A percentile compares a stretch with the other conserved stretches of the same genome.
phyloP scores from a whole-genome alignment of 2,113 vertebrate genomes.

The Campylorhamphus procurvoides region DNA sequence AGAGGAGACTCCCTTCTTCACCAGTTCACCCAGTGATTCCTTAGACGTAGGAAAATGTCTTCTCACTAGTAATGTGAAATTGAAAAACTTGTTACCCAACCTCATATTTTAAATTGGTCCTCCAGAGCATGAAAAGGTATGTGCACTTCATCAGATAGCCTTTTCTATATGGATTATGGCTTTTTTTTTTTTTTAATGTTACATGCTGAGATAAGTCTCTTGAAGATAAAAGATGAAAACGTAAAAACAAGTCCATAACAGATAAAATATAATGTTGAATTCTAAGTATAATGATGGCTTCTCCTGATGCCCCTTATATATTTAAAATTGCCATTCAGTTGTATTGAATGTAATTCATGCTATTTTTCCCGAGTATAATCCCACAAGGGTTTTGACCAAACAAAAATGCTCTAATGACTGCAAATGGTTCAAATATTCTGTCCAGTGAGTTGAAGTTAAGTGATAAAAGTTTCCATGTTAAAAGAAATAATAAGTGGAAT shows the following conservation, averaged over 20 bases:
- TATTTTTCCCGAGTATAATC: constrained; percentile 72
- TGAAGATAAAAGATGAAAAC: constrained; percentile 61
- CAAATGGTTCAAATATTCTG: constrained; percentile 83
- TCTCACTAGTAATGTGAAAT: not conserved
- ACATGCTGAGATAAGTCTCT: constrained; percentile 35
- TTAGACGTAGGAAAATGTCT: not conserved
- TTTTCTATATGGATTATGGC: not conserved
- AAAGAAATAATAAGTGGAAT: constrained; percentile 87
- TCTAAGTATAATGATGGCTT: constrained; percentile 68
- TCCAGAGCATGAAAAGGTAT: not conserved
- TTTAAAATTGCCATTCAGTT: constrained; percentile 80
- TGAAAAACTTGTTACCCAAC: not conserved
- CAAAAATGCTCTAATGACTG: constrained; percentile 82
- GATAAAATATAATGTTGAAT: constrained; percentile 71
- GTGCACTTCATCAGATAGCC: not conserved
- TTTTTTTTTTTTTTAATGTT: not conserved
- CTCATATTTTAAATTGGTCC: not conserved
- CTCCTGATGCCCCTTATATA: constrained; percentile 76
- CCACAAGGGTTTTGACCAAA: constrained; percentile 81
- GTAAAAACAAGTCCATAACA: constrained; percentile 64
- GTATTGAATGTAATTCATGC: constrained; percentile 76
- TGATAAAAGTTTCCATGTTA: constrained; percentile 84
- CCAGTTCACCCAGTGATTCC: not conserved
- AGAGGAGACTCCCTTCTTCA: not conserved
- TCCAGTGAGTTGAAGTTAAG: constrained; percentile 82